These are phyloP conservation scores for Odontocerum albicorne DNA, from an alignment of 2,888 invertebrate genomes.

Conservation along the genomic window DNA sequence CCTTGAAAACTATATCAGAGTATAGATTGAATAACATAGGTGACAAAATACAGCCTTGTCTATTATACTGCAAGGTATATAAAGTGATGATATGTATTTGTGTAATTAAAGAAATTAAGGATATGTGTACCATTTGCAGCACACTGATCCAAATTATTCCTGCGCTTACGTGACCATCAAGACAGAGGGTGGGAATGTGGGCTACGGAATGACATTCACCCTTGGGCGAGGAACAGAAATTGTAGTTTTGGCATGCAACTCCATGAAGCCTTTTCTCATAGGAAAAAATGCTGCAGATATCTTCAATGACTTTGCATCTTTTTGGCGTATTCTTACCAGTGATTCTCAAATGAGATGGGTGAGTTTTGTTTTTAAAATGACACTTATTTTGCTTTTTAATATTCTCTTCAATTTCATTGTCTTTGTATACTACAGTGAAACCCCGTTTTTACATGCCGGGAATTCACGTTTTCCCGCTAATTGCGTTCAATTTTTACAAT, in stretches of 20 bases:
- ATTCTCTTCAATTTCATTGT: no score
- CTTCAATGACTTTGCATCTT: conserved; percentile 72
- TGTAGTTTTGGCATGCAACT: conserved; percentile 73
- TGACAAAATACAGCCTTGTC: no score
- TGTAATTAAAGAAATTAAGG: background rate
- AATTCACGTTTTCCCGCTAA: no score
- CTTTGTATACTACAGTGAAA: no score
- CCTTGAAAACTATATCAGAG: no score
- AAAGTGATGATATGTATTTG: no score
- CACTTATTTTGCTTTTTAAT: no score
- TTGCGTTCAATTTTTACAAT: no score
- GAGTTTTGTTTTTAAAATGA: no score
- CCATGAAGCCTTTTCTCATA: conserved; percentile 70
- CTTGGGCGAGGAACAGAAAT: conserved; percentile 88
- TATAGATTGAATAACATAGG: no score
- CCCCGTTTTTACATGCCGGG: no score
- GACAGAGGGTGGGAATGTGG: conserved; percentile 65
- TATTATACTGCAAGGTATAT: no score
- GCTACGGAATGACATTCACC: conserved; percentile 86
- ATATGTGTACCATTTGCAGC: conserved; percentile 60
- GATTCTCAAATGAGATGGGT: conserved; percentile 94
- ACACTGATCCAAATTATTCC: conserved; percentile 88
- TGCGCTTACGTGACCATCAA: conserved; percentile 86
- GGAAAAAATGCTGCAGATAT: conserved; percentile 70
- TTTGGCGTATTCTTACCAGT: conserved; percentile 81